These are phyloP conservation scores for Actenoides hombroni DNA, from an alignment of 2,113 vertebrate genomes.

Conservation along the genomic window DNA sequence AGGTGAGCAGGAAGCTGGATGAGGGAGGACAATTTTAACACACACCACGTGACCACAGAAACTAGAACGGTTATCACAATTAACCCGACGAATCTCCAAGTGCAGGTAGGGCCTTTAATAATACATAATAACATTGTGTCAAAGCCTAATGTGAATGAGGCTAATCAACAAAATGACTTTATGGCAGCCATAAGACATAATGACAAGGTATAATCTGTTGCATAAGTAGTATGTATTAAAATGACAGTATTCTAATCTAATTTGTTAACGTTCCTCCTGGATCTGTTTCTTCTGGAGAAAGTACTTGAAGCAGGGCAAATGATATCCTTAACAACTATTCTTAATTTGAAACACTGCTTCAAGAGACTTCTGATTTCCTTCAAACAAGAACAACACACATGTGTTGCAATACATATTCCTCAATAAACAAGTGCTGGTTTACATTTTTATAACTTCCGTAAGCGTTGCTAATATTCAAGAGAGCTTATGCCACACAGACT, in stretches of 20 bases:
- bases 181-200: neutral
- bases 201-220: neutral
- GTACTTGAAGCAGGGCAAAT: neutral
- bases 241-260: neutral
- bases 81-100: neutral
- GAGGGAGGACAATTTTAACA: neutral
- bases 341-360: neutral
- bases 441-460: neutral
- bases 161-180: slow-evolving; percentile 1
- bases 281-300: neutral
- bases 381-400: neutral
- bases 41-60: neutral
- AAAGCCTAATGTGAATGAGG: neutral
- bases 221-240: neutral
- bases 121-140: neutral
- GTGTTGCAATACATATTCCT: neutral
- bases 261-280: neutral
- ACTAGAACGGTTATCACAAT: neutral
- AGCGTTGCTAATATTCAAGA: neutral
- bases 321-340: neutral
- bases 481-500: neutral
- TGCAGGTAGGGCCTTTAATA: neutral
- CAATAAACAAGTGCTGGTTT: neutral
- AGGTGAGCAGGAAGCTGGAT: neutral
- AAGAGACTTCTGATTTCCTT: neutral